Evolutionary conservation across 2,797 vertebrate genomes (phyloP).

Genomic region (Cacajao melanocephalus): DNA sequence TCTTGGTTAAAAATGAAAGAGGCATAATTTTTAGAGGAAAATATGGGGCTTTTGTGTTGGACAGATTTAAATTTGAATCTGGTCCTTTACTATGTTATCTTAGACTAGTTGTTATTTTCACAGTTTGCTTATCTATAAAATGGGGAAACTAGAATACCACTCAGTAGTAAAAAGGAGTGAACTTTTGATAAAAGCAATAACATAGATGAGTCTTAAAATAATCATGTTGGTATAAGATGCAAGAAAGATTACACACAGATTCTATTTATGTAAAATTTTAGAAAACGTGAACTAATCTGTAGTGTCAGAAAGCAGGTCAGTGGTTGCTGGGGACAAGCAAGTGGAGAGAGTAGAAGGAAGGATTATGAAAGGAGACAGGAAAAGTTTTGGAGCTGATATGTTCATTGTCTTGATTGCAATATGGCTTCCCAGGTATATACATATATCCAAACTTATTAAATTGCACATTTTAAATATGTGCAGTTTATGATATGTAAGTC

Average conservation of each 20-base stretch:
- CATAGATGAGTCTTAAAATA: not conserved
- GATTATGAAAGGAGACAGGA: not conserved
- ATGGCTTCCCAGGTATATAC: not conserved
- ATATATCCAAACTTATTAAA: not conserved
- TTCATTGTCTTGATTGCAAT: not conserved
- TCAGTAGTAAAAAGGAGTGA: constrained; percentile 5
- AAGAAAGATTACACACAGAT: not conserved
- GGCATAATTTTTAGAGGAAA: not conserved
- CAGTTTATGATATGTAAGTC: not conserved
- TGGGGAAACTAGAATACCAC: not conserved
- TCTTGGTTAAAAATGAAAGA: constrained; percentile 36
- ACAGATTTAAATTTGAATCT: constrained; percentile 16
- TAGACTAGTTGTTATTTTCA: not conserved
- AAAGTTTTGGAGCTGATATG: not conserved
- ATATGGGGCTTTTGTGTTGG: not conserved
- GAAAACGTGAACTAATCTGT: not conserved
- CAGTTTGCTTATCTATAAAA: not conserved
- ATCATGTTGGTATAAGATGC: not conserved
- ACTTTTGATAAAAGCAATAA: not conserved
- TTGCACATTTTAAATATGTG: not conserved
- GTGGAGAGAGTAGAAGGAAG: not conserved
- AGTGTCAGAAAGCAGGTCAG: not conserved
- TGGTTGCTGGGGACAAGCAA: not conserved
- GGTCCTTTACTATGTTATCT: not conserved
- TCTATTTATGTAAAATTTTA: not conserved